Conservation (phyloP, 2,888 invertebrate genomes). For the Liopterus haemorrhoidalis region DNA sequence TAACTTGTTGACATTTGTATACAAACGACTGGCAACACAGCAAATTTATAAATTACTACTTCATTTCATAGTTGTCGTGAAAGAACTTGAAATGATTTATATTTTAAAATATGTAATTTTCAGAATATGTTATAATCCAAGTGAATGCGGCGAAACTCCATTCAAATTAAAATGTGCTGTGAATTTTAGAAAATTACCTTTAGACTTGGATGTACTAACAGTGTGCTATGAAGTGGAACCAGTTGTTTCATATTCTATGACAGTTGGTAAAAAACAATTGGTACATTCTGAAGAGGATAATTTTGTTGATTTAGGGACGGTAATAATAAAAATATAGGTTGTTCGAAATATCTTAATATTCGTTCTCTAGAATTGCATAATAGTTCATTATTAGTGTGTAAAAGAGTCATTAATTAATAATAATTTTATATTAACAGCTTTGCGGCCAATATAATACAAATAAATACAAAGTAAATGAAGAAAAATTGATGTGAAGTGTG, state of each 20-base stretch:
- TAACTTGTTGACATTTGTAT: no score
- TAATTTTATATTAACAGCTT: no score
- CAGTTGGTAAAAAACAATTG: constrained; percentile 31
- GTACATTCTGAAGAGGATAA: constrained; percentile 39
- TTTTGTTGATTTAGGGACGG: constrained; percentile 43
- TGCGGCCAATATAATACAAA: no score
- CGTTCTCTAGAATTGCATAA: background rate
- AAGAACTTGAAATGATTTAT: background rate
- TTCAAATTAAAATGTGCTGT: constrained; percentile 54
- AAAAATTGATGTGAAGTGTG: no score
- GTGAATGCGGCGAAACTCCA: constrained; percentile 50
- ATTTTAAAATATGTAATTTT: constrained; percentile 25
- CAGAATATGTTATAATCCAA: constrained; percentile 53
- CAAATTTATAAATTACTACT: background rate
- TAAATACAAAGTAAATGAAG: no score
- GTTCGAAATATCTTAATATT: background rate
- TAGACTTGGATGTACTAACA: constrained; percentile 50
- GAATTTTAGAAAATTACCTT: constrained; percentile 48
- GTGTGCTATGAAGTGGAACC: constrained; percentile 51
- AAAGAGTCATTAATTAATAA: constrained; percentile 9
- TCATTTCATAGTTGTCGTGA: background rate
- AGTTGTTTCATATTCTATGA: constrained; percentile 45
- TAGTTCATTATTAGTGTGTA: background rate
- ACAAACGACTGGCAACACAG: no score
- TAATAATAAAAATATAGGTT: constrained; percentile 34